These are phyloP conservation scores for Stenichneumon culpator DNA, from an alignment of 2,888 invertebrate genomes.

Conservation along the genomic window DNA sequence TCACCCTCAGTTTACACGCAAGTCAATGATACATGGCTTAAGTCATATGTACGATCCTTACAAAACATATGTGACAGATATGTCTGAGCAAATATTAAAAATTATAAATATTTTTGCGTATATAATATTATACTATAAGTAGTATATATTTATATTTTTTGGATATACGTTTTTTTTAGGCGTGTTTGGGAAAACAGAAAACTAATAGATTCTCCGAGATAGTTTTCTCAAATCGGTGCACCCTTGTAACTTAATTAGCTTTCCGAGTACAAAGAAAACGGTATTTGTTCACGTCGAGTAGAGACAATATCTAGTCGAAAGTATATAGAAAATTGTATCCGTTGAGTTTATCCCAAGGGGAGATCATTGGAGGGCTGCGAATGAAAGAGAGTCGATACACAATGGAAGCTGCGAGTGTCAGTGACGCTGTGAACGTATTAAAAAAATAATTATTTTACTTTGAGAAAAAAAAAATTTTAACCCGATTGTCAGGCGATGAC, in stretches of 20 bases:
- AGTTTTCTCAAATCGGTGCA: background rate
- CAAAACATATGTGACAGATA: too few species aligned
- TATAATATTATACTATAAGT: too few species aligned
- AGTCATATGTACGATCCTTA: too few species aligned
- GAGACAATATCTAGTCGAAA: slow-evolving; percentile 1
- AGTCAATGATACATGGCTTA: too few species aligned
- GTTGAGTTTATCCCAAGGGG: background rate
- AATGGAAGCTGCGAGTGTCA: slow-evolving; percentile 33
- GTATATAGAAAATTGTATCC: background rate
- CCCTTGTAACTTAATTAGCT: background rate
- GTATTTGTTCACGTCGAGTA: background rate
- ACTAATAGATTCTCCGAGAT: background rate
- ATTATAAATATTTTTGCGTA: too few species aligned
- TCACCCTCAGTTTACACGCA: too few species aligned
- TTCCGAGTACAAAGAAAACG: background rate
- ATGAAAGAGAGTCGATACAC: slow-evolving; percentile 1
- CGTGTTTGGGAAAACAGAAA: background rate
- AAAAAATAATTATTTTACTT: background rate
- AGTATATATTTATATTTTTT: too few species aligned
- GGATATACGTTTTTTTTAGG: too few species aligned
- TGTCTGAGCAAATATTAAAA: too few species aligned
- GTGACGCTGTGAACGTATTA: slow-evolving; percentile 21
- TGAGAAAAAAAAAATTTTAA: slow-evolving; percentile 1
- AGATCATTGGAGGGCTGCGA: background rate
- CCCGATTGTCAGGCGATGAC: slow-evolving; percentile 59